A percentile compares a stretch with the other conserved stretches of the same genome.
Evolutionary conservation across 2,113 vertebrate species (phyloP).

Genomic region (Bubo blakistoni): DNA sequence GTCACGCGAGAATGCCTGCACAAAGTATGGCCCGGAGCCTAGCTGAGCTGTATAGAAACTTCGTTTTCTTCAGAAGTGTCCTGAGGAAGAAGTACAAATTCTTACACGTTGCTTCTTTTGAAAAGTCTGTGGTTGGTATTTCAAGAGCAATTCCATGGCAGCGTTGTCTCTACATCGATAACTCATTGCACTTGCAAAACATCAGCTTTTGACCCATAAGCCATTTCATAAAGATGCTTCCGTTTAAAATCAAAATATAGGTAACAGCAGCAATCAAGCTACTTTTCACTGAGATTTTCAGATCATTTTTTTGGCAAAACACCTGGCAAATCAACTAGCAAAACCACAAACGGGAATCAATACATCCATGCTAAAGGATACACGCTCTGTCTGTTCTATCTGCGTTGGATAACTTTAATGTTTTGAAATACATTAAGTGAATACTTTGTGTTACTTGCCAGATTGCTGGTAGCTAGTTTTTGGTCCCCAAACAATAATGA

Average conservation of each 20-base stretch:
- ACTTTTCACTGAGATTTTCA: neutral
- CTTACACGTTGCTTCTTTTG: neutral
- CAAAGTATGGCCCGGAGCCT: neutral
- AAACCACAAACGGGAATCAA: neutral
- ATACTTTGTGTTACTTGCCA: neutral
- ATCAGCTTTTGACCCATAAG: neutral
- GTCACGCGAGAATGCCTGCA: rapidly evolving
- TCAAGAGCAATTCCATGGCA: neutral
- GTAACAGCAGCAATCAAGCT: neutral
- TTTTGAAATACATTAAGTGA: neutral
- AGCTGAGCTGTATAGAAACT: neutral
- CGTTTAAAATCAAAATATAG: neutral
- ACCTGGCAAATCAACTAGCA: neutral
- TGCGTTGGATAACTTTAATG: neutral
- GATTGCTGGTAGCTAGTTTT: neutral
- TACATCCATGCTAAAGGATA: neutral
- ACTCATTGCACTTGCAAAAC: neutral
- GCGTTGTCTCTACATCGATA: neutral
- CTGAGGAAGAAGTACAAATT: neutral
- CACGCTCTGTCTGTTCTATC: neutral
- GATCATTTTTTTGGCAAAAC: neutral
- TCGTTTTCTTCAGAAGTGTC: neutral
- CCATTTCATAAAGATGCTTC: neutral
- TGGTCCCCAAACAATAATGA: neutral
- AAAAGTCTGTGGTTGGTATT: neutral